Evolutionary conservation across 1,140 invertebrate genomes (phyloP), one percentile per base, ranked within the genome.

Genomic region (Plectrocnemia conspersa): DNA sequence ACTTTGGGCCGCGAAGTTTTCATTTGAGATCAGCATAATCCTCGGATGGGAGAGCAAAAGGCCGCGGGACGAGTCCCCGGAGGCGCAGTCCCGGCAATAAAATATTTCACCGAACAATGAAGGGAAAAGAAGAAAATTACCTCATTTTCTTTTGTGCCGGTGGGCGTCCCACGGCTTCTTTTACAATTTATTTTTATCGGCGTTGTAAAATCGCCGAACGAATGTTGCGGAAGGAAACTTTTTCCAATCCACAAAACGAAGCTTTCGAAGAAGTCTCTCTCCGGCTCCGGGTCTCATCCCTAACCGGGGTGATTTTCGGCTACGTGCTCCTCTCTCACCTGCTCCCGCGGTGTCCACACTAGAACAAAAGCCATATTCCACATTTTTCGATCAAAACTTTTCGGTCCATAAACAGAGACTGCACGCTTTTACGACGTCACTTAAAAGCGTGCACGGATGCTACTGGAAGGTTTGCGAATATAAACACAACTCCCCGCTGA

Each of bases 101-200:
- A 55, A 56, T 60, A 60, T 60, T 50, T 60, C 58, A 52, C 29
- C 53, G 48, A 56, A 60, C 58, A 56, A 58, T 58, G 56, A 53
- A 53, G 48, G 56, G 56, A 60, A 58, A 60, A 52, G 58, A 52
- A 55, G 58, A 55, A 60, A 60, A 60, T 60, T 60, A 60, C 53
- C 54, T 55, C 53, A 60, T 60, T 60, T 55, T 56, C 58, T 53
- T 56, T 56, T 60, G 58, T 55, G 58, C 41, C 46, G 42, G 46
- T 22, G 11, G 4, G 27, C 24, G 21, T 33, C 13, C 23, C 54
- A 10, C 18, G 41, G 58, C 54, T 61, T 56, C 49, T 54, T 32
- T 40, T 29, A 55, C 50, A 53, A 52, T 60, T 61, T 54, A 56
- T 61, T 61, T 61, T 61, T 61, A 61, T 61, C 54, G 58, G 44